A percentile compares a stretch with the other conserved stretches of the same genome.
phyloP scores from a whole-genome alignment of 2,888 invertebrate species.

The Tricholauxania praeusta region DNA sequence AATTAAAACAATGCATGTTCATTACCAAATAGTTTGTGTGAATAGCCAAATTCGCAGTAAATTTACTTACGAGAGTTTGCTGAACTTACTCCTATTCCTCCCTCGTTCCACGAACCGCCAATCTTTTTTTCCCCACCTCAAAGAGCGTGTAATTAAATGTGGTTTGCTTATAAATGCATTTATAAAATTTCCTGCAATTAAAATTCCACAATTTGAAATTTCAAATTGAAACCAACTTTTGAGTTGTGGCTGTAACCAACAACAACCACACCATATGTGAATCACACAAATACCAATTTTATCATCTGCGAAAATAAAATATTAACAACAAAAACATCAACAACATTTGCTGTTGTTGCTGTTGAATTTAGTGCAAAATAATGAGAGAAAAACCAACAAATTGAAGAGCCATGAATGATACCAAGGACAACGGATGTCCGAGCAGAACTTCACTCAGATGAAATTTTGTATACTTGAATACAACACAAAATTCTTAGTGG shows the following conservation, averaged over 20 bases:
- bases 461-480: no score
- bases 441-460: no score
- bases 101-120: background rate
- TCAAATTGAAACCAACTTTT: slow-evolving; percentile 34
- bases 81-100: no score
- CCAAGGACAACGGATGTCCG: no score
- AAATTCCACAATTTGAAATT: slow-evolving; percentile 32
- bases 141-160: slow-evolving; percentile 28
- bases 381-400: no score
- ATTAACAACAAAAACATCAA: slow-evolving; percentile 5
- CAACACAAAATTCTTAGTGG: no score
- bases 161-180: slow-evolving; percentile 32
- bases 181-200: slow-evolving; percentile 30
- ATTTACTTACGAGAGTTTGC: no score
- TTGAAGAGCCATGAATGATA: no score
- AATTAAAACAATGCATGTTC: no score
- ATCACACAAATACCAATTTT: slow-evolving; percentile 29
- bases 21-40: no score
- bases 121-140: background rate
- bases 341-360: background rate
- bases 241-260: slow-evolving; percentile 21
- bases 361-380: background rate
- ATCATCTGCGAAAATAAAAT: slow-evolving; percentile 24
- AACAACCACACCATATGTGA: slow-evolving; percentile 17
- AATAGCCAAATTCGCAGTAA: no score